phyloP scores from a whole-genome alignment of 2,113 vertebrate genomes.

The Engystomops pustulosus region DNA sequence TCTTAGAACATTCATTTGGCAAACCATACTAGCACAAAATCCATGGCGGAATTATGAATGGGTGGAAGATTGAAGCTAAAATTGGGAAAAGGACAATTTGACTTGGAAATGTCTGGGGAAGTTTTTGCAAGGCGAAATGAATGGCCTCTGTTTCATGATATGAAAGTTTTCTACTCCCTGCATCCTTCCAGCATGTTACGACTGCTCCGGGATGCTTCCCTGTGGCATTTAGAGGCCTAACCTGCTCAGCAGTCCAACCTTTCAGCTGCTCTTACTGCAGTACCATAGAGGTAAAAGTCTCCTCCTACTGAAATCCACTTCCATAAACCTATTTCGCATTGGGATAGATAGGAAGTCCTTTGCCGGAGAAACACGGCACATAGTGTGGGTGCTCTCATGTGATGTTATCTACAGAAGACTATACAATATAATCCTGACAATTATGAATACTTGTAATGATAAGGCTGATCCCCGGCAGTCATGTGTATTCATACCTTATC shows the following conservation, averaged over 20 bases:
- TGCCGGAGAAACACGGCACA: neutral
- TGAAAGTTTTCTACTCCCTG: neutral
- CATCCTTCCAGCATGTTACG: conserved; percentile 30
- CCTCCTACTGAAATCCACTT: conserved; percentile 14
- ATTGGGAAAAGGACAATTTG: neutral
- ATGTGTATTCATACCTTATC: neutral
- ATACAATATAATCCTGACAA: neutral
- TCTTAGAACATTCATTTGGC: too few species aligned
- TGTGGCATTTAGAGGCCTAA: conserved; percentile 55
- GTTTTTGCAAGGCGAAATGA: neutral
- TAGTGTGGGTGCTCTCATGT: neutral
- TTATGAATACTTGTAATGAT: neutral
- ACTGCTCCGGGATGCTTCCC: conserved; percentile 45
- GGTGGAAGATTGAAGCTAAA: neutral
- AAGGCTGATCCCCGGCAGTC: neutral
- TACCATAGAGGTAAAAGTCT: conserved; percentile 13
- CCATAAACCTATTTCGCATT: neutral
- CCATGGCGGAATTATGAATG: too few species aligned
- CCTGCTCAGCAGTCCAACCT: conserved; percentile 16
- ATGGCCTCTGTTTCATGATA: neutral
- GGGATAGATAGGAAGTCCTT: neutral
- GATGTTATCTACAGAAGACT: neutral
- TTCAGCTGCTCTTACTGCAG: conserved; percentile 23
- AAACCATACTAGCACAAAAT: too few species aligned
- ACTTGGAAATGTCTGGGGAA: neutral